A percentile compares a stretch with the other conserved stretches of the same genome.
phyloP scores from a whole-genome alignment of 2,113 vertebrate genomes.

The Brachionichthys hirsutus region DNA sequence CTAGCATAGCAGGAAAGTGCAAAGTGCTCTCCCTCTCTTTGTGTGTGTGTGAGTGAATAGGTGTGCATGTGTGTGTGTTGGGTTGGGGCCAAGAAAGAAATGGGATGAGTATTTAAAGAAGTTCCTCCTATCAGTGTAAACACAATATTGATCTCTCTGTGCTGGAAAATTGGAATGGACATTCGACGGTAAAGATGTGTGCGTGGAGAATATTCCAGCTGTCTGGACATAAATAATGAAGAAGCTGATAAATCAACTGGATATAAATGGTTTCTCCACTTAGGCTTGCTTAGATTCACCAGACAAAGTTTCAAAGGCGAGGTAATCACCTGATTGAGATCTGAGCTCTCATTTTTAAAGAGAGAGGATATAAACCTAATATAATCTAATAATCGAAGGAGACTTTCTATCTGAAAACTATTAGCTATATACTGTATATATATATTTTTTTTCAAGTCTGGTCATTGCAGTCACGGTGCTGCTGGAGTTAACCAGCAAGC shows the following conservation, averaged over 20 bases:
- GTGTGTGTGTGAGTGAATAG: conserved; percentile 1
- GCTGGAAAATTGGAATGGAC: conserved; percentile 9
- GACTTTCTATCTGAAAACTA: too few relatives aligned
- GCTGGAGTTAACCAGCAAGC: conserved; percentile 2
- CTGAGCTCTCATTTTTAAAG: background rate
- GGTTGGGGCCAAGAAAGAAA: conserved; percentile 30
- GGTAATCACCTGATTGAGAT: conserved; percentile 1
- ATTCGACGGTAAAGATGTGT: conserved; percentile 20
- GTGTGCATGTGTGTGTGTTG: conserved; percentile 7
- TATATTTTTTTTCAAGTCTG: too few relatives aligned
- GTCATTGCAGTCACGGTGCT: background rate
- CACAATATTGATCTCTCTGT: conserved; percentile 52
- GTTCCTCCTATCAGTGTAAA: conserved; percentile 28
- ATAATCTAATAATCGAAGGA: too few relatives aligned
- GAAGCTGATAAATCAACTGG: conserved; percentile 25
- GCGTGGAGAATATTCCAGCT: conserved; percentile 4
- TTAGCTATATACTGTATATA: too few relatives aligned
- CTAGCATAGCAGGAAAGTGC: conserved; percentile 15
- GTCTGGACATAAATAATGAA: conserved; percentile 39
- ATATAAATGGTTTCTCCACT: conserved; percentile 8
- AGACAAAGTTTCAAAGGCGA: conserved; percentile 7
- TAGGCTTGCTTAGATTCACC: background rate
- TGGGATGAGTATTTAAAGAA: background rate
- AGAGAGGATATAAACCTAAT: too few relatives aligned
- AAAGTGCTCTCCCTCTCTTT: conserved; percentile 11